A percentile compares a stretch with the other conserved stretches of the same genome.
These are phyloP conservation scores for Mergus octosetaceus DNA, from an alignment of 2,797 vertebrate species.

Conservation along the genomic window DNA sequence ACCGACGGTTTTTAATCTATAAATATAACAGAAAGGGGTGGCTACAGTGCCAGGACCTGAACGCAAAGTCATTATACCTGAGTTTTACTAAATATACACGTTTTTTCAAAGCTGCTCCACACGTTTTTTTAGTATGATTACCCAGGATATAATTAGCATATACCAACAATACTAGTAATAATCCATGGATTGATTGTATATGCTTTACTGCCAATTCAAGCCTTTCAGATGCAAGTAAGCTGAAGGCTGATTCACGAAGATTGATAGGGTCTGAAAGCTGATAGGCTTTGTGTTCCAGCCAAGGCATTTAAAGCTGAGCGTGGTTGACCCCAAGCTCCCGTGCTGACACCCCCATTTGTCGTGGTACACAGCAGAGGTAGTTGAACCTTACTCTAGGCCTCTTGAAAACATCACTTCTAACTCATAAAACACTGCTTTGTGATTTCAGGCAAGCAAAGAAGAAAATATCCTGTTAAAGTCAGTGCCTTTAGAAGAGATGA, in stretches of 20 bases:
- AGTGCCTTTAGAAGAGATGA: neutral
- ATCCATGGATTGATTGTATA: neutral
- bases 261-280: neutral
- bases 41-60: neutral
- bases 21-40: neutral
- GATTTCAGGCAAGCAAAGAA: neutral
- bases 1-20: neutral
- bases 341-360: rapidly evolving
- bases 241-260: neutral
- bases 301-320: neutral
- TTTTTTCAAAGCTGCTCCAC: neutral
- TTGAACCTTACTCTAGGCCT: neutral
- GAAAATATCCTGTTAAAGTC: neutral
- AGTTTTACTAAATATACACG: slow-evolving; percentile 14
- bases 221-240: neutral
- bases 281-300: neutral
- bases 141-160: neutral
- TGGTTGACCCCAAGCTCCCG: neutral
- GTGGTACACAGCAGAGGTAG: neutral
- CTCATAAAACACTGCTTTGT: neutral
- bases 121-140: neutral
- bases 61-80: neutral
- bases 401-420: neutral
- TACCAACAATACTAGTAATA: neutral
- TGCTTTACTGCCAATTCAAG: neutral